Conservation (phyloP, 1,140 invertebrate species). For the Euura saliciscinereae region DNA sequence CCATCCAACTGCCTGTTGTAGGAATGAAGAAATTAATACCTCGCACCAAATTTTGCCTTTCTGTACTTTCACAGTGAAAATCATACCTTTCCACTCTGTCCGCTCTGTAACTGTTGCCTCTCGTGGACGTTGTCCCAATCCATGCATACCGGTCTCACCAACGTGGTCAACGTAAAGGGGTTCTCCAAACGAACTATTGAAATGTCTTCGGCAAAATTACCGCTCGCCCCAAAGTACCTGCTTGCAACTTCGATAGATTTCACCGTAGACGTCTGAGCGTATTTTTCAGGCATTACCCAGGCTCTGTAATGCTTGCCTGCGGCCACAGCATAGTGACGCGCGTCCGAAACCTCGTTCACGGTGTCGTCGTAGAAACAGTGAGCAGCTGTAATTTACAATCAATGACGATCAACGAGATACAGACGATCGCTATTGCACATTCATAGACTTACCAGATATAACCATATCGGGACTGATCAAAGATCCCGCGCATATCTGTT, state of each 20-base stretch:
- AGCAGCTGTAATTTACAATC: constrained; percentile 40
- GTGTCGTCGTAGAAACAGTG: constrained; percentile 58
- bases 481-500: constrained; percentile 61
- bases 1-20: constrained; percentile 35
- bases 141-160: constrained; percentile 53
- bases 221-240: constrained; percentile 31
- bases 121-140: constrained; percentile 54
- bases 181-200: constrained; percentile 45
- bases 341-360: constrained; percentile 24
- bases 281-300: constrained; percentile 37
- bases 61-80: too few species aligned
- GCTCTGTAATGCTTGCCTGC: constrained; percentile 53
- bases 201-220: constrained; percentile 49
- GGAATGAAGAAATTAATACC: too few species aligned
- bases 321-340: constrained; percentile 45
- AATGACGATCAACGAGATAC: too few species aligned
- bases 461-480: constrained; percentile 48
- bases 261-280: constrained; percentile 47
- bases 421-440: constrained; percentile 35
- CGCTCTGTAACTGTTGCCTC: constrained; percentile 42
- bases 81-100: constrained; percentile 28
- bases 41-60: too few species aligned
- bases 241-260: constrained; percentile 25
- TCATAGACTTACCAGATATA: constrained; percentile 39
- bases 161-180: constrained; percentile 40